phyloP scores from a whole-genome alignment of 2,113 vertebrate genomes.

The Vidua macroura region DNA sequence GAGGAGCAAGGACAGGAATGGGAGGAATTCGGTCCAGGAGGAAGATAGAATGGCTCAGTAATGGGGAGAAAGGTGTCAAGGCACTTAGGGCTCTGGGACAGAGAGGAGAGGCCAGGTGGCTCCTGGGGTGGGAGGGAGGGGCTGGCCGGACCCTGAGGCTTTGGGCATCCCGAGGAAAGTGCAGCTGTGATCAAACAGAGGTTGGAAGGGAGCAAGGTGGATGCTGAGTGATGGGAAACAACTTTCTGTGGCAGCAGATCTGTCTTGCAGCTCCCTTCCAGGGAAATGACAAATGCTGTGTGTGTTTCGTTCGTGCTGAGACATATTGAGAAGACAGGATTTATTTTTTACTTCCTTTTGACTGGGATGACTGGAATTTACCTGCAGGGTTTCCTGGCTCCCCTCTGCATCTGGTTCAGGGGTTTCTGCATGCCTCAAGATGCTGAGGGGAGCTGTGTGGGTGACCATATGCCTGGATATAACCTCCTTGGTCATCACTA shows the following conservation, averaged over 20 bases:
- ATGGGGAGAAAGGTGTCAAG: not conserved
- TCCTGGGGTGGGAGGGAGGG: not conserved
- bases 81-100: not conserved
- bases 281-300: not conserved
- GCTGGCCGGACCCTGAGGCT: accelerated
- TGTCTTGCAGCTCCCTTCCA: not conserved
- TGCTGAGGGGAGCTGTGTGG: not conserved
- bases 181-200: not conserved
- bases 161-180: accelerated
- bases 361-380: not conserved
- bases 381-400: not conserved
- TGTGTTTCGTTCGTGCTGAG: not conserved
- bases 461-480: not conserved
- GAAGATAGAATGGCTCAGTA: not conserved
- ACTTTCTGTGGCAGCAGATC: not conserved
- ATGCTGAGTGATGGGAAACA: not conserved
- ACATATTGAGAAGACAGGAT: not conserved
- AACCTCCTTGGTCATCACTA: not conserved
- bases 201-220: not conserved
- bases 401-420: not conserved
- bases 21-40: accelerated
- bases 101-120: not conserved
- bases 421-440: not conserved
- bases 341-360: not conserved
- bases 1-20: not conserved